Evolutionary conservation across 1,140 invertebrate species (phyloP), one percentile per base, ranked within the genome.

Genomic region (Hylaeus anthracinus): DNA sequence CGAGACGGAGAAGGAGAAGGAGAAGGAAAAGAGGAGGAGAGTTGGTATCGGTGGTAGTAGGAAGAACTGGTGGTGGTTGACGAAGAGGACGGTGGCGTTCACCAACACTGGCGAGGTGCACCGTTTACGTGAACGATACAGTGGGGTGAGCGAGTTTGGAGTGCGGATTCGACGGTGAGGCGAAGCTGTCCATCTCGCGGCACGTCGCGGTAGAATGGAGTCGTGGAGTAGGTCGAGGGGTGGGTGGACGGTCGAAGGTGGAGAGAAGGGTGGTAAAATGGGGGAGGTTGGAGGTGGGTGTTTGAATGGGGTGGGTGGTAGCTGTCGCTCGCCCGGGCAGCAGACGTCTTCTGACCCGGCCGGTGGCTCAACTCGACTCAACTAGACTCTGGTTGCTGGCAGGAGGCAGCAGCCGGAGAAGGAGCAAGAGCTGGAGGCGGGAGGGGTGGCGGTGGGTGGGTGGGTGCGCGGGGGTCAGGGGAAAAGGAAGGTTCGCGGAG

Each of bases 271-370:
- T 88, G 87, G 85, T 85, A 85, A 85, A 85, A 89, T 86, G 79
- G 74, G 79, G 82, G 79, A 70, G 77, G 85, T 58, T 67, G 85
- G 84, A 72, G 81, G 84, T 88, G 83, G 82, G 82, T 87, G 87
- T 84, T 81, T 82, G 81, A 86, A 86, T 88, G 83, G 83, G 83
- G 82, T 75, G 83, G 90, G 90, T 90, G 88, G 86, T 91, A 92
- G 92, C 92, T 93, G 92, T 93, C 92, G 92, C 92, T 93, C 91
- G 92, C 92, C 92, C 92, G 92, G 92, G 92, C 92, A 91, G 91
- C 92, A 93, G 92, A 93, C 92, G 92, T 93, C 92, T 93, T 93
- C 91, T 93, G 92, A 93, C 92, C 92, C 92, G 92, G 92, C 92
- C 91, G 91, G 90, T 91, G 89, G 89, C 91, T 92, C 90, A 89